A percentile compares a stretch with the other conserved stretches of the same genome.
Evolutionary conservation across 2,113 vertebrate species (phyloP).

Genomic region (Kobus ellipsiprymnus): DNA sequence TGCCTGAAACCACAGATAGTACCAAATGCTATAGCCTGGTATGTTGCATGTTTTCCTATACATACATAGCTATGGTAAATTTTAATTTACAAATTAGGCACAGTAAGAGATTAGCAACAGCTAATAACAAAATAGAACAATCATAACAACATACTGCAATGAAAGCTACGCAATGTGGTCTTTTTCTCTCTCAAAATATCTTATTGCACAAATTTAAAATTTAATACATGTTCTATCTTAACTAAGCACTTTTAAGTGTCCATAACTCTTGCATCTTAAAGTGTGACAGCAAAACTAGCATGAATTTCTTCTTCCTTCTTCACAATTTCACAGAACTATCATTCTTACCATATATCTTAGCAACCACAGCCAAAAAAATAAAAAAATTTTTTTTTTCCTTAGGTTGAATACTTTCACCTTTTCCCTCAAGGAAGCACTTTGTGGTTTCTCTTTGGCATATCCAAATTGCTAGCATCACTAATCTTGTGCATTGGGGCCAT

Average conservation of each 20-base stretch:
- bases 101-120: not conserved
- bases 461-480: not conserved
- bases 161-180: not conserved
- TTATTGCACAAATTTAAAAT: not conserved
- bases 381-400: not conserved
- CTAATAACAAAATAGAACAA: not conserved
- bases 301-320: not conserved
- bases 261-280: not conserved
- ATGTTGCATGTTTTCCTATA: not conserved
- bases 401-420: not conserved
- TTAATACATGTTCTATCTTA: not conserved
- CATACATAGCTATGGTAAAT: not conserved
- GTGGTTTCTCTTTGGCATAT: not conserved
- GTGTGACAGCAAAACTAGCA: not conserved
- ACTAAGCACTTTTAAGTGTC: not conserved
- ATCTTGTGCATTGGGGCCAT: not conserved
- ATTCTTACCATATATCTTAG: not conserved
- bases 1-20: not conserved
- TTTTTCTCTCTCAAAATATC: not conserved
- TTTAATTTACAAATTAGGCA: not conserved
- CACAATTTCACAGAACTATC: not conserved
- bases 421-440: not conserved
- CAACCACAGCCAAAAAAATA: not conserved
- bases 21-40: not conserved
- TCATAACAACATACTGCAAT: not conserved